A percentile compares a stretch with the other conserved stretches of the same genome.
Conservation (phyloP, 2,888 invertebrate genomes). For the Ptychoptera albimana region DNA sequence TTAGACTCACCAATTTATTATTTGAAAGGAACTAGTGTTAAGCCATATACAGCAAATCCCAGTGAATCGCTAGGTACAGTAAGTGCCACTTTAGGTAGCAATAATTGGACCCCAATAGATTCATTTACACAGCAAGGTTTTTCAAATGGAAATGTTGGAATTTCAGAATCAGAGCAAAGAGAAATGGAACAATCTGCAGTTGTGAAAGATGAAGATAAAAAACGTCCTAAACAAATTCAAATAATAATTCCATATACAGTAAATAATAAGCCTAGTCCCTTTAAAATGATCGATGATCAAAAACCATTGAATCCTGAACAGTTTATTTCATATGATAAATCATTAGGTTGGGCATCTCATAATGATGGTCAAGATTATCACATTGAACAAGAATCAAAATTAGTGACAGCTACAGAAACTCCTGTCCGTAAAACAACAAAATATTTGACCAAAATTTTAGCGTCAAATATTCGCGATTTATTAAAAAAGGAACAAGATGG, state of each 20-base stretch:
- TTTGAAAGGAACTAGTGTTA: slow-evolving; percentile 35
- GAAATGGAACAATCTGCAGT: no score
- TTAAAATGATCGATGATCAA: slow-evolving; percentile 26
- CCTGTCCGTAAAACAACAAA: slow-evolving; percentile 22
- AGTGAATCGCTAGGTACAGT: slow-evolving; percentile 12
- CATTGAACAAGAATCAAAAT: slow-evolving; percentile 34
- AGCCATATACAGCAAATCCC: slow-evolving; percentile 34
- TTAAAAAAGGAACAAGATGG: slow-evolving; percentile 29
- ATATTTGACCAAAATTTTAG: slow-evolving; percentile 26
- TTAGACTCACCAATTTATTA: slow-evolving; percentile 43
- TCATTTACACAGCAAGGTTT: no score
- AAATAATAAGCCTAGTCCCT: slow-evolving; percentile 38
- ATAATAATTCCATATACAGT: slow-evolving; percentile 69
- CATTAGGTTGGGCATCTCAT: slow-evolving; percentile 9
- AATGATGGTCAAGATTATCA: slow-evolving; percentile 31
- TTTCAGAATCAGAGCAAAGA: no score
- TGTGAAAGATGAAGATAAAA: slow-evolving; percentile 19
- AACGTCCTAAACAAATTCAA: slow-evolving; percentile 50
- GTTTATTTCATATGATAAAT: slow-evolving; percentile 11
- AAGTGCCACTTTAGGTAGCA: no score
- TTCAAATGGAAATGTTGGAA: no score
- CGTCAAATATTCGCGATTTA: slow-evolving; percentile 36
- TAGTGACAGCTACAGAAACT: slow-evolving; percentile 26
- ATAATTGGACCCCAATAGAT: no score
- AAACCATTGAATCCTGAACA: slow-evolving; percentile 12